Base-by-base conservation (phyloP, 2,113 vertebrate genomes). In the Ariopsis seemanni region DNA sequence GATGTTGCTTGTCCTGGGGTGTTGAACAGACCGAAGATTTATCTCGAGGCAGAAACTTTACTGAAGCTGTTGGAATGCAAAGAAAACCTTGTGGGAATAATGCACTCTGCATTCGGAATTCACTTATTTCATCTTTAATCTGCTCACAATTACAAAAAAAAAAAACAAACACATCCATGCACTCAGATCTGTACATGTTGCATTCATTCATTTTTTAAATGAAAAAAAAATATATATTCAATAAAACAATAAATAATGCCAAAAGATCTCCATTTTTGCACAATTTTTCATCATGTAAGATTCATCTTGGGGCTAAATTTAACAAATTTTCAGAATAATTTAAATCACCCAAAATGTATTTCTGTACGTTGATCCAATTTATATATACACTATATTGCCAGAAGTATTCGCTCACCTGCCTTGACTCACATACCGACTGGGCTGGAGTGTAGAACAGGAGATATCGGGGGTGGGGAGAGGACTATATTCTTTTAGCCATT, bases 111-210 rank as follows among this genome's bases (percentile, higher is more conserved):
- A 17, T 5, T 58, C 27, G 18, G 8, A 58, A n/a, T 58, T 58
- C 53, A 58, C n/a, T 80, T 53, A 79, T 30, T n/a, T 57, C 53
- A 79, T 57, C 25, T 55, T 79, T 79, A 79, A 79, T 57, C 52
- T 27, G 50, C 12, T 53, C 52, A n/a, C 11, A 78, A 30, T 15
- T 0, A 55, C 14, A 15, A 55, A 53, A n/a, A 27, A 77, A 53
- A 53, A 53, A 22, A 55, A 30, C 8, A 42, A 30, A 30, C 30
- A 15, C 18, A 20, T 72, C 17, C 8, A 20, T 72, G 71, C 34
- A 72, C 34, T 42, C 71, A 20, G 7, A 5, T 20, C 71, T 71
- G 69, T 71, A 5, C 42, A 30, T 71, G 14, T 34, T 71, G 30
- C 14, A 71, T 71, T 71, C 3, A 4, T 71, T 71, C 0, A 34